Evolutionary conservation across 64 coral and sea anemone species (phyloP), one percentile per base, ranked within the genome.

Genomic region (Montipora capricornis): DNA sequence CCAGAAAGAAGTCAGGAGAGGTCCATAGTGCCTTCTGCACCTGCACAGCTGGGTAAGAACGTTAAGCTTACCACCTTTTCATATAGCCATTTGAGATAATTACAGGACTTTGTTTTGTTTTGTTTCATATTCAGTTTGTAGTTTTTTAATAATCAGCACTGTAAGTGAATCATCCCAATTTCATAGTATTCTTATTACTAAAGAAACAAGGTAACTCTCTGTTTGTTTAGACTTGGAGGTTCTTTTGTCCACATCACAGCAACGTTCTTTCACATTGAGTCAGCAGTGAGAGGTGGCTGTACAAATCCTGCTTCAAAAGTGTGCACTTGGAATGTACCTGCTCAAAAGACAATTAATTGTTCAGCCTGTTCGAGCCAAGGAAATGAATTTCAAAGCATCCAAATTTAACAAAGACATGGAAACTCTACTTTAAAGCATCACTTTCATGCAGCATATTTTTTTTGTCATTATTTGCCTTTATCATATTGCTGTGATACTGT

Each of bases 241-340:
- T 93, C 82, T 15, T 93, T 83, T 93, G 77, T 76, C 81, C 91
- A 87, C 66, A 87, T 93, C 45, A 93, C 91, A 78, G 82, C 91
- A 87, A 62, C 77, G 73, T 77, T 93, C 29, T 93, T 76, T 76
- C 80, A 51, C 49, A 92, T 92, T 37, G 90, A 92, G 61, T 80
- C 80, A 84, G 90, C 80, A 58, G 80, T 84, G 20, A 46, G 79
- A 75, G 68, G 49, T 20, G 79, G 90, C 68, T 69, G 44, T 76
- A 73, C 91, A 76, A 88, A 88, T 46, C 69, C 69, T 47, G 91
- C 91, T 49, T 93, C 91, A 53, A 73, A 61, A 84, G 73, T 59
- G 71, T 93, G 91, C 69, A 47, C 74, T 64, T 93, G 82, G 74
- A 93, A 74, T 93, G 66, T 87, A 50, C 91, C 91, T 61, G 29